Evolutionary conservation across 2,888 invertebrate genomes (phyloP), one percentile per base, ranked within the genome.

Genomic region (Lottia scabra): DNA sequence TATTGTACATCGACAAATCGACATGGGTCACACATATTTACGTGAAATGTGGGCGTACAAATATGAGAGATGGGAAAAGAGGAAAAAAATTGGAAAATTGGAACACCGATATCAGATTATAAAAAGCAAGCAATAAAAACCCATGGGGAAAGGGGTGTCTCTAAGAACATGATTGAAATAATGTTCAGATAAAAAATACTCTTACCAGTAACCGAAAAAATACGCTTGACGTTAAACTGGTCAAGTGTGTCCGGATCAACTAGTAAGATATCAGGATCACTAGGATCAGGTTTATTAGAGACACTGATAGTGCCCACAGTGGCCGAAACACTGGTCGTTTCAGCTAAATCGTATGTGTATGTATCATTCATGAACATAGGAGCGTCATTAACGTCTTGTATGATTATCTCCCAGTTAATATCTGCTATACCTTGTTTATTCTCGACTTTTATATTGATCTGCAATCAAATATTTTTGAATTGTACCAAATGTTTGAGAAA

Each of bases 361-460:
- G 43, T 44, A 15, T 43, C 63, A 0, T 69, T 26, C n/a, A 44
- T 45, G 27, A 69, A 69, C 2, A 3, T 13, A 30, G 68, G 68
- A 2, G 45, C 45, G 19, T 69, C 68, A 63, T 69, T 69, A 8
- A 69, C 27, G 12, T 69, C 68, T 44, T 38, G 26, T 8, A 69
- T 63, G 19, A 19, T 43, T 2, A 69, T n/a, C 2, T 13, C 46
- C 68, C 68, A 69, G 27, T 26, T 45, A 16, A 69, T 19, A 2
- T 38, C 26, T 26, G 44, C 68, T n/a, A 16, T 44, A 12, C 63
- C 63, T 1, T 63, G 68, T 16, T 26, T 45, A 44, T 69, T 69
- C 19, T 26, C 63, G 6, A 68, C 43, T 56, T 44, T 44, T 19
- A 66, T 19, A 19, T n/a, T 8, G 43, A 23, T 26, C 45, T 26